Evolutionary conservation across 53 echinoderm and acorn worm species (phyloP).

Genomic region (Arbacia lixula): DNA sequence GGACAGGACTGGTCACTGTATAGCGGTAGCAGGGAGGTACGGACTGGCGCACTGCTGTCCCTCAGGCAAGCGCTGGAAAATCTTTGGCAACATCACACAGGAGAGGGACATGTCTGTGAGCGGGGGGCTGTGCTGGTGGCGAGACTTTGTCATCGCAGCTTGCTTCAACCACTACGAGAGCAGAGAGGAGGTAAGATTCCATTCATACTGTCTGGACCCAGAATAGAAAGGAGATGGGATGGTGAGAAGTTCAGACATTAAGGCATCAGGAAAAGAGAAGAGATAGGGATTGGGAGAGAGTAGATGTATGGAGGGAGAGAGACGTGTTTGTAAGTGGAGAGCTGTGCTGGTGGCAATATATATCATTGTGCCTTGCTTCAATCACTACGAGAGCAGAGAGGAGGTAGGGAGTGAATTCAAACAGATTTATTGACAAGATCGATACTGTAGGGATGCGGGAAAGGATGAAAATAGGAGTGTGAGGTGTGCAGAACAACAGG

Average conservation of each 20-base stretch:
- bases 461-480: too few relatives aligned
- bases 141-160: conserved; percentile 87
- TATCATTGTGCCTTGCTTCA: conserved; percentile 79
- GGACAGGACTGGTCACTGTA: conserved; percentile 87
- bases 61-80: conserved; percentile 96
- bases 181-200: conserved; percentile 91
- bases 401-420: conserved; percentile 51
- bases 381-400: conserved; percentile 85
- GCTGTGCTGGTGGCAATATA: conserved; percentile 84
- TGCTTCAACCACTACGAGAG: conserved; percentile 95
- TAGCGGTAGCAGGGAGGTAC: conserved; percentile 87
- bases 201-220: background rate
- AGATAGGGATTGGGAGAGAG: too few relatives aligned
- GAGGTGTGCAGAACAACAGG: too few relatives aligned
- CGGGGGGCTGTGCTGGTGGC: conserved; percentile 95
- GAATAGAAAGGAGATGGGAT: background rate
- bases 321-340: conserved; percentile 91
- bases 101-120: conserved; percentile 96
- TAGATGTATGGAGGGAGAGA: too few relatives aligned
- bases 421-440: background rate
- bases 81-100: conserved; percentile 96
- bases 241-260: background rate
- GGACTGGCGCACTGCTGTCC: conserved; percentile 94
- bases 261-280: too few relatives aligned
- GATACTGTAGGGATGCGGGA: too few relatives aligned